Conservation (phyloP, 2,113 vertebrate species). For the Nematolebias whitei region DNA sequence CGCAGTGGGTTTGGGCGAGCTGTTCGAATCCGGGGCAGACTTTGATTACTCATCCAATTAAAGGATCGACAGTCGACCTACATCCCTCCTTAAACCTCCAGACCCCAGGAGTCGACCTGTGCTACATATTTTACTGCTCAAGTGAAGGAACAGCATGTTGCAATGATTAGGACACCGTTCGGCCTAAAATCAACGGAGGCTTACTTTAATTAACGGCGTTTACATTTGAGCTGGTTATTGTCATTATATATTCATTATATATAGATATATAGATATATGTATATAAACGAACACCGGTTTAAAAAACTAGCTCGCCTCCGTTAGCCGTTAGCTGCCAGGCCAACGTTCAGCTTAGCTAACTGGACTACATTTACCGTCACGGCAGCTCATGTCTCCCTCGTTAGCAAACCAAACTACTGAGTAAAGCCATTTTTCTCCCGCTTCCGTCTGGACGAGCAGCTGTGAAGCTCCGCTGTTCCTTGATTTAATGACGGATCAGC, state of each 20-base stretch:
- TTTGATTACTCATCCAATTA: slow-evolving; percentile 61
- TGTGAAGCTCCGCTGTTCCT: not conserved
- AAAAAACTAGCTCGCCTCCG: not conserved
- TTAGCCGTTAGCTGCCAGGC: slow-evolving; percentile 8
- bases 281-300: not conserved
- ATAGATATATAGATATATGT: too few species aligned
- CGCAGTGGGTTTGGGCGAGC: too few species aligned
- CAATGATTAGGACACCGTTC: too few species aligned
- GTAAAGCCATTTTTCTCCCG: not conserved
- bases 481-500: not conserved
- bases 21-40: too few species aligned
- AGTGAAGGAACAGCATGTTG: too few species aligned
- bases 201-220: not conserved
- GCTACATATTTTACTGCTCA: not conserved
- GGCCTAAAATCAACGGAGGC: not conserved
- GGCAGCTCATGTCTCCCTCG: rapidly evolving
- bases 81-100: not conserved
- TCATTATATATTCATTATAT: too few species aligned
- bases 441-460: not conserved
- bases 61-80: slow-evolving; percentile 47
- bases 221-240: too few species aligned
- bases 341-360: slow-evolving; percentile 9
- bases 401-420: rapidly evolving
- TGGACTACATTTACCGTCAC: not conserved
- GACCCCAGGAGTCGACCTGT: not conserved